Evolutionary conservation across 2,888 invertebrate genomes (phyloP), one percentile per base, ranked within the genome.

Genomic region (Neoitamus cyanurus): DNA sequence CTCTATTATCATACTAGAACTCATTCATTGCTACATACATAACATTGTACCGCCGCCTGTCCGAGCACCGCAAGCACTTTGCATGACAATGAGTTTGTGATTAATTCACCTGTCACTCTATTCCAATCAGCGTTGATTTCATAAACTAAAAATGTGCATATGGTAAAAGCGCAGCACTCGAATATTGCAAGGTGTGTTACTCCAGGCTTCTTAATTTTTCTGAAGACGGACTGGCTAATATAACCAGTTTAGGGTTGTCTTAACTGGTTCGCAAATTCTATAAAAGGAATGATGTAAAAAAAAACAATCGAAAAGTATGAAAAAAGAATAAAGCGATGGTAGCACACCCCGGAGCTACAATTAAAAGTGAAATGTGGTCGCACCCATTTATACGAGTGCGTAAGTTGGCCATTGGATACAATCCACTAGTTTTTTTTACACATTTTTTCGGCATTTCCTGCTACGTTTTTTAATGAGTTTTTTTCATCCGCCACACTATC

Each of bases 401-500:
- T 34, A 70, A 70, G 31, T 30, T 15, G 15, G 28, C 15, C 70
- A 30, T 30, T 30, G 9, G 28, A 25, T 30, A 30, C 9, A 25
- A 28, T 25, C 69, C 69, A n/a, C 7, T 11, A 25, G 25, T 31
- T 31, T 70, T 31, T 31, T 70, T 70, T 15, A 2, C 34, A n/a
- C 4, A 37, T 73, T 15, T 20, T 73, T 34, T 34, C 25, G 30
- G 68, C 9, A 28, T 28, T 69, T 69, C 28, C 28, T 72, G 31
- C 31, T 30, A n/a, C n/a, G 31, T 72, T 72, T 72, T 9, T 84
- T 88, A 87, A 87, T 88, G 87, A 86, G 85, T 88, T 88, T 58
- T 80, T 83, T 83, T 37, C 42, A 42, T 13, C 28, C 25, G 25
- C 58, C 9, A 20, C 58, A 58, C 58, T 7, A 58, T n/a, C 11